Base-by-base conservation (phyloP, 92 coral and sea anemone species). In the Chrysogorgia sp. region DNA sequence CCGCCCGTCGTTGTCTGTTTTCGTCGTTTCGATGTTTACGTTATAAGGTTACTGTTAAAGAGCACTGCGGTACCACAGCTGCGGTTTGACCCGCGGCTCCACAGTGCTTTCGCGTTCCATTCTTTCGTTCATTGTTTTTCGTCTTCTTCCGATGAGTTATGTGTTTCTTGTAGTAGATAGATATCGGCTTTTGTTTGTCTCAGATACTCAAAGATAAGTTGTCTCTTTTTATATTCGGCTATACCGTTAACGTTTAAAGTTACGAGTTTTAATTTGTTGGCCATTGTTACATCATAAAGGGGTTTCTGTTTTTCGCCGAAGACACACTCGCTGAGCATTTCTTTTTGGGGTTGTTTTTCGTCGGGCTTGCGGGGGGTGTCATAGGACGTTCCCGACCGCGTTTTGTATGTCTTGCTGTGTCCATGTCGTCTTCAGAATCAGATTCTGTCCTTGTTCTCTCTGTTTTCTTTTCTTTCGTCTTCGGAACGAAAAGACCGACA, bases 11-110 rank as follows among this genome's bases (percentile, higher is more conserved):
- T 15, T n/a, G 21, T 70, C 85, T 0, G 30, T 3, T 23, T 0
- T 25, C 9, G 50, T 52, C 0, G 13, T 22, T 0, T 8, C 0
- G 7, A 78, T 37, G 10, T 13, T 0, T n/a, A 63, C 56, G 3
- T 30, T 1, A n/a, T n/a, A 4, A 22, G 24, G 0, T 24, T 10
- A 2, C 9, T 13, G 63, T 62, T 19, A n/a, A 34, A 52, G 0
- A 83, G 82, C 14, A 87, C 26, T 0, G 56, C 85, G 8, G 30
- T 3, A 13, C 85, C 90, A 32, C 81, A 40, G 7, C 84, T 76
- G 13, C 55, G 56, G 12, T 2, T 1, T 0, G 84, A 0, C 0
- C 68, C 58, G n/a, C 61, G 25, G 13, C 34, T 58, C 85, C 74
- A 81, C 25, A 62, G 10, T 19, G 48, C 29, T 33, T 41, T 68